Base-by-base conservation (phyloP, 1,140 invertebrate species). In the Ylistrum balloti region DNA sequence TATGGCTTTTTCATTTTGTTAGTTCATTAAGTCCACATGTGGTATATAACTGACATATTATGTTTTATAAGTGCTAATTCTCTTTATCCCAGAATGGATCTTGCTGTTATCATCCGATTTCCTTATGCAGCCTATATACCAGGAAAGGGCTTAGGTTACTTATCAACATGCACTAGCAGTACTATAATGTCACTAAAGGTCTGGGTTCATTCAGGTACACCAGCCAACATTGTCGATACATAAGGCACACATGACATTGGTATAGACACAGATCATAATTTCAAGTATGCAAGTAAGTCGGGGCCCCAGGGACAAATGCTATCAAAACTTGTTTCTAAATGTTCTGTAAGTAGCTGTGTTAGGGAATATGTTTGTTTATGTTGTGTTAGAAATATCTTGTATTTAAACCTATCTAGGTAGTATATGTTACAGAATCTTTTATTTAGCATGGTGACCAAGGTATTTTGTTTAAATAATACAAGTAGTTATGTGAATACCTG, bases 1-100 rank as follows among this genome's bases (percentile, higher is more conserved):
- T 74, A 74, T 74, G 5, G 56, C n/a, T 74, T 74, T 74, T 74
- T 74, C 22, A 74, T 74, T 74, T 28, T 74, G 5, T 74, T 11
- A 74, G 56, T 74, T 74, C 56, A n/a, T 74, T 74, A 28, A 74
- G 56, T 74, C 56, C 56, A 74, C 22, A n/a, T 17, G 17, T 74
- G n/a, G n/a, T 74, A 74, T 28, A 74, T 74, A 74, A 74, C 56
- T n/a, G n/a, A 74, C 56, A 74, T 74, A 74, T 74, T 74, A n/a
- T 74, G 45, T 56, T 56, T 74, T 28, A 45, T 45, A 74, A 74
- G 56, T 74, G n/a, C 56, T 74, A 74, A 74, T 74, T 74, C 56
- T 28, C n/a, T 74, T 74, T 74, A 74, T 74, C 56, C 56, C 28
- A 17, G 28, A 74, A 74, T 74, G 56, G 56, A 74, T 74, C 56